Evolutionary conservation across 2,888 invertebrate genomes (phyloP), one percentile per base, ranked within the genome.

Genomic region (Neoascia interrupta): DNA sequence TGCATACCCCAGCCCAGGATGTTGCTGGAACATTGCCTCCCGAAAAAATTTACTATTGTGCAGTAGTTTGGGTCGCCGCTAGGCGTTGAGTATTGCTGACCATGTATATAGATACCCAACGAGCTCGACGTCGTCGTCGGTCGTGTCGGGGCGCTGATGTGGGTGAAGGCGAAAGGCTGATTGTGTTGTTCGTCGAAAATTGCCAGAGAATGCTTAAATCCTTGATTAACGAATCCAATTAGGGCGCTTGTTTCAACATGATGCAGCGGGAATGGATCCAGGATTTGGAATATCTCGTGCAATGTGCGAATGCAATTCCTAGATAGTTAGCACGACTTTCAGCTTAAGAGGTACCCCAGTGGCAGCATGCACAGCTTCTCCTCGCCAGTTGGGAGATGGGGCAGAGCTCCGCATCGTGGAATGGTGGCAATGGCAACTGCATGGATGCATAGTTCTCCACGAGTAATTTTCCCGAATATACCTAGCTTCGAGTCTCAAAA

Each of bases 151-250:
- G 10, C 31, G n/a, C 31, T 31, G 31, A 31, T 31, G n/a, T 31
- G 31, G 26, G n/a, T 31, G 31, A 31, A 31, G 31, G n/a, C 3
- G 31, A 31, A 31, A n/a, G 53, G 56, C 58, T 79, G 79, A 79
- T 79, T 79, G 79, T 80, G 80, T 80, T 80, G 80, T 80, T 80
- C 74, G 81, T 81, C 74, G 82, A 82, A 83, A 81, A 83, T 82
- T 82, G 82, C 82, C 82, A 83, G 82, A 83, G 83, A 82, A 83
- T 82, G 83, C 82, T 83, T 83, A 83, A 83, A 82, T 83, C 83
- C 83, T 83, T 84, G 83, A 84, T 84, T 83, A 84, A 84, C 83
- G 84, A 83, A 84, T 84, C 83, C 84, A 84, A 84, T 84, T 84
- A 83, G 83, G 82, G 82, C 81, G 81, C 83, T 83, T 83, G 84